A percentile compares a stretch with the other conserved stretches of the same genome.
These are phyloP conservation scores for Neogale vison DNA, from an alignment of 2,113 vertebrate genomes.

Conservation along the genomic window DNA sequence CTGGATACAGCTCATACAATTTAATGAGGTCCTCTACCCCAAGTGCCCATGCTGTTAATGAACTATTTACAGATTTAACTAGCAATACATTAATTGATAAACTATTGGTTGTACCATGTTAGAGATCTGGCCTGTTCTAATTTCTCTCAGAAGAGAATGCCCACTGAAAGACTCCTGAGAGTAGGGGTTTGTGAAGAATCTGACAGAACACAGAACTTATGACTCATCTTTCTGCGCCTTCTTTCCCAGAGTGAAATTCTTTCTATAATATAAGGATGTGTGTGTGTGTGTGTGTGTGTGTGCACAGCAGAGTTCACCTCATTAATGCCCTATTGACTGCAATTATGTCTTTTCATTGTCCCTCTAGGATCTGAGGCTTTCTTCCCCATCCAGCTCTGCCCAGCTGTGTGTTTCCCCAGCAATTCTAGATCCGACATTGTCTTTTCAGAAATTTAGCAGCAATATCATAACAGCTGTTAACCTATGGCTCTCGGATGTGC, in stretches of 20 bases:
- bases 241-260: slow-evolving; percentile 26
- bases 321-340: slow-evolving; percentile 40
- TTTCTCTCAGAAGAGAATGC: slow-evolving; percentile 17
- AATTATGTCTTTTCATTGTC: slow-evolving; percentile 45
- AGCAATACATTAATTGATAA: not conserved
- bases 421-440: not conserved
- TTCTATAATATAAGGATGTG: not conserved
- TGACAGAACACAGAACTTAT: not conserved
- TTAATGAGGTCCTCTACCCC: not conserved
- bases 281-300: not conserved
- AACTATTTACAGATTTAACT: slow-evolving; percentile 45
- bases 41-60: not conserved
- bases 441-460: slow-evolving; percentile 59
- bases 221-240: not conserved
- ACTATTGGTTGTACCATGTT: not conserved
- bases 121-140: not conserved
- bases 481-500: slow-evolving; percentile 49
- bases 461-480: slow-evolving; percentile 72
- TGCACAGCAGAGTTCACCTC: not conserved
- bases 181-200: not conserved
- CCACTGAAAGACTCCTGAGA: not conserved
- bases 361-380: slow-evolving; percentile 30
- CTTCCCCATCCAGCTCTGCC: slow-evolving; percentile 12
- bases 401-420: slow-evolving; percentile 26
- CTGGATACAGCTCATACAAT: not conserved